A percentile compares a stretch with the other conserved stretches of the same genome.
phyloP scores from a whole-genome alignment of 2,797 vertebrate genomes.

The Ara ararauna region DNA sequence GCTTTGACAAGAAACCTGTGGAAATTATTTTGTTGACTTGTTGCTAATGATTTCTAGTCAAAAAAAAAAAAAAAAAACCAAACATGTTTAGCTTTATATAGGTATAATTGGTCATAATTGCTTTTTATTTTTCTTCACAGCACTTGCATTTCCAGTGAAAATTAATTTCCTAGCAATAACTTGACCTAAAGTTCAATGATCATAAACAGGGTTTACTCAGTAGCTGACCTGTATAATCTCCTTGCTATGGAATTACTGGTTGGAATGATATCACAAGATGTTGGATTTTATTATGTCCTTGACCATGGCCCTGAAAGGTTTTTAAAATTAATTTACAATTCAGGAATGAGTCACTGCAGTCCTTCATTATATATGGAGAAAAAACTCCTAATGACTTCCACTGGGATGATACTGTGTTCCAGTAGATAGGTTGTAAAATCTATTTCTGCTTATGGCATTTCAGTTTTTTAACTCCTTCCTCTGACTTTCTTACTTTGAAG shows the following conservation, averaged over 20 bases:
- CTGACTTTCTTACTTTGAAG: not conserved
- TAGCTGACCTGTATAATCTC: not conserved
- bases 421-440: constrained; percentile 34
- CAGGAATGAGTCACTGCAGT: constrained; percentile 48
- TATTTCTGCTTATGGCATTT: constrained; percentile 34
- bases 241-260: not conserved
- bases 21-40: not conserved
- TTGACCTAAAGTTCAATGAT: constrained; percentile 12
- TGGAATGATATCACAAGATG: not conserved
- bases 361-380: constrained; percentile 52
- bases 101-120: not conserved
- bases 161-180: not conserved
- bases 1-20: not conserved
- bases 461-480: constrained; percentile 37
- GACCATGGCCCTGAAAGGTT: constrained; percentile 9
- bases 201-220: constrained; percentile 5
- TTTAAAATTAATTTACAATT: constrained; percentile 61
- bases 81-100: not conserved
- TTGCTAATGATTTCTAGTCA: not conserved
- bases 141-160: not conserved
- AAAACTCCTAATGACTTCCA: constrained; percentile 61
- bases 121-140: not conserved
- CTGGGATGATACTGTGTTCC: constrained; percentile 23
- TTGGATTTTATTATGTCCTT: not conserved
- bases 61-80: not conserved